phyloP scores from a whole-genome alignment of 2,888 invertebrate genomes.

The Micoletzkya japonica region DNA sequence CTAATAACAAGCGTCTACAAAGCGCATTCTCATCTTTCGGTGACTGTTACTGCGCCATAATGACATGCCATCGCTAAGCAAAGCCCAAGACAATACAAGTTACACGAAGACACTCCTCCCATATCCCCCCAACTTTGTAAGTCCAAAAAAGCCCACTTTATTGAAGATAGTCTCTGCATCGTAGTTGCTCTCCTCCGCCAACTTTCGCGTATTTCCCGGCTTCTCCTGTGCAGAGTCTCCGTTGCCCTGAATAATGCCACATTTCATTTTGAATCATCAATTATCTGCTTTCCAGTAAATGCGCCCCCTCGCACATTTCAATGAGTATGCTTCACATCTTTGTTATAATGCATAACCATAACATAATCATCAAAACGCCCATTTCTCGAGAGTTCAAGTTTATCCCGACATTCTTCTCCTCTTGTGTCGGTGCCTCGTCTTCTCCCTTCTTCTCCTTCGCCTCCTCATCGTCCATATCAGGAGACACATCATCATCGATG shows the following conservation, averaged over 20 bases:
- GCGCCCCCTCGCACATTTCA: not conserved
- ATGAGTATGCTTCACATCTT: not conserved
- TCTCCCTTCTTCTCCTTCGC: slow-evolving; percentile 66
- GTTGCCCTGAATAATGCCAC: too few relatives aligned
- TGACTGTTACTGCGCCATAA: too few relatives aligned
- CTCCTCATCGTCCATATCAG: slow-evolving; percentile 82
- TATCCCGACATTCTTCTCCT: slow-evolving; percentile 23
- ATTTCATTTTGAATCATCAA: too few relatives aligned
- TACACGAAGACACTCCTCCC: too few relatives aligned
- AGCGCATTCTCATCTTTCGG: too few relatives aligned
- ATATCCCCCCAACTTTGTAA: not conserved
- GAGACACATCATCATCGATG: slow-evolving; percentile 95
- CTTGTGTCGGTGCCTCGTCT: not conserved
- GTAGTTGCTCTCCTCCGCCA: slow-evolving; percentile 84
- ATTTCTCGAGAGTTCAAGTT: not conserved
- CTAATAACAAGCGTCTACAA: too few relatives aligned
- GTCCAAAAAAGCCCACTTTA: slow-evolving; percentile 69
- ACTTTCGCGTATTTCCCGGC: slow-evolving; percentile 76
- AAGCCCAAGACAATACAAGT: too few relatives aligned
- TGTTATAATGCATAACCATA: not conserved
- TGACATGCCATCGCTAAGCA: too few relatives aligned
- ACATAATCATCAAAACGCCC: slow-evolving; percentile 17
- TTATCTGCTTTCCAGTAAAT: too few relatives aligned
- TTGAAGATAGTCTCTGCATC: slow-evolving; percentile 83
- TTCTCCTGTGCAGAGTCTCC: slow-evolving; percentile 15